phyloP scores from a whole-genome alignment of 1,140 invertebrate species.

The Aphis gossypii region DNA sequence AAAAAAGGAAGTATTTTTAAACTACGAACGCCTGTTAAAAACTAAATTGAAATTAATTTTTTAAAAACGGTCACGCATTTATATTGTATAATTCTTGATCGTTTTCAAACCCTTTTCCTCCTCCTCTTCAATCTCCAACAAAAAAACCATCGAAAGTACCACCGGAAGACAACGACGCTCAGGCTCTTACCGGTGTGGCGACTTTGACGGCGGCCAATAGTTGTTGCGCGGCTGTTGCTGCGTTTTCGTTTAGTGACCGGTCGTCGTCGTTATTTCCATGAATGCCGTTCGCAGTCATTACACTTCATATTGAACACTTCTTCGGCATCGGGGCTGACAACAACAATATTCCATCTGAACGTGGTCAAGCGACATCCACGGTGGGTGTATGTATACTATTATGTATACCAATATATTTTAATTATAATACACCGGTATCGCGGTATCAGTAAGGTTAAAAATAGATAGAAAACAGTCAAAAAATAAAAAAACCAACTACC shows the following conservation, averaged over 20 bases:
- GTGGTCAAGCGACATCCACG: not conserved
- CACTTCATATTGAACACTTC: not conserved
- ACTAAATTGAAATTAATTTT: not conserved
- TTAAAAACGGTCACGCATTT: not conserved
- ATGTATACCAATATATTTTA: not conserved
- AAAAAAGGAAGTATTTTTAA: not conserved
- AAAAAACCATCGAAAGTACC: constrained; percentile 1
- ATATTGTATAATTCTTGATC: not conserved
- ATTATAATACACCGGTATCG: not conserved
- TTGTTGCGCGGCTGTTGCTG: not conserved
- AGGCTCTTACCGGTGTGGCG: constrained; percentile 33
- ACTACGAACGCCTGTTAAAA: not conserved
- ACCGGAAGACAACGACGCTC: not conserved
- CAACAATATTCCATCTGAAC: not conserved
- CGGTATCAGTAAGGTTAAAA: not conserved
- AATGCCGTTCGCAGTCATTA: constrained; percentile 44
- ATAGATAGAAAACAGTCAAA: not conserved
- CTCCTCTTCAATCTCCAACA: not conserved
- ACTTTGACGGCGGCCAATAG: constrained; percentile 33
- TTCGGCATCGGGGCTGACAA: not conserved
- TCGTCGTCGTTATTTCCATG: constrained; percentile 3
- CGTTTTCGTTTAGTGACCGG: constrained; percentile 16
- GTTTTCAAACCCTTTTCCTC: not conserved
- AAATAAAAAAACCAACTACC: not conserved
- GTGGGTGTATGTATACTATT: not conserved